Evolutionary conservation across 2,888 invertebrate genomes (phyloP).

Genomic region (Lasioglossum villosulum): DNA sequence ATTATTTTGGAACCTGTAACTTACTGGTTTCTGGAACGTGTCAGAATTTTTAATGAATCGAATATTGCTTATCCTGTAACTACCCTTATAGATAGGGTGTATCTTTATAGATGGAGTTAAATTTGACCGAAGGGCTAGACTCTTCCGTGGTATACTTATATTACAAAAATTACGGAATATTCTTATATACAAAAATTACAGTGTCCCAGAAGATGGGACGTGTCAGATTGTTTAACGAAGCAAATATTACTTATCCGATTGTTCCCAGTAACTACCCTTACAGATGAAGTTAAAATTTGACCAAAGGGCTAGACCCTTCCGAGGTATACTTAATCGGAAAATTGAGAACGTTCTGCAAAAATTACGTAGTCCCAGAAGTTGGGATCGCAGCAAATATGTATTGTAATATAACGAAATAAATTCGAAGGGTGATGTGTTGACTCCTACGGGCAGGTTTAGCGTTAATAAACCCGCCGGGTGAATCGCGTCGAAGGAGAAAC

Average conservation of each 20-base stretch:
- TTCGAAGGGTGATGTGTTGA: background rate
- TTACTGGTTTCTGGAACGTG: background rate
- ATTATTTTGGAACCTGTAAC: background rate
- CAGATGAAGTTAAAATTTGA: background rate
- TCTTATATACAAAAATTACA: no score
- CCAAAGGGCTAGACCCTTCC: background rate
- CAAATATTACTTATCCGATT: no score
- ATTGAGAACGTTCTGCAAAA: background rate
- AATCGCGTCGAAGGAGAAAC: background rate
- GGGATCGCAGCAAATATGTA: background rate
- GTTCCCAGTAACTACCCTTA: no score
- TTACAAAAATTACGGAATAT: no score
- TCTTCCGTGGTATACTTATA: background rate
- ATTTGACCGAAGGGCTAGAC: background rate
- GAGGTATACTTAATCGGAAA: background rate
- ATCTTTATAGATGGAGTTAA: no score
- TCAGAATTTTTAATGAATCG: background rate
- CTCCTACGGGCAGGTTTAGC: background rate
- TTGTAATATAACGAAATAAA: background rate
- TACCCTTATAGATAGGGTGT: background rate
- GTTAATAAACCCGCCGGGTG: background rate
- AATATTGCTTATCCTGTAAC: background rate
- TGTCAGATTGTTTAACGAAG: no score
- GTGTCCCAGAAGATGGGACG: no score
- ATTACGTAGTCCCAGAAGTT: background rate